These are phyloP conservation scores for Ia io DNA, from an alignment of 2,113 vertebrate species.

Conservation along the genomic window DNA sequence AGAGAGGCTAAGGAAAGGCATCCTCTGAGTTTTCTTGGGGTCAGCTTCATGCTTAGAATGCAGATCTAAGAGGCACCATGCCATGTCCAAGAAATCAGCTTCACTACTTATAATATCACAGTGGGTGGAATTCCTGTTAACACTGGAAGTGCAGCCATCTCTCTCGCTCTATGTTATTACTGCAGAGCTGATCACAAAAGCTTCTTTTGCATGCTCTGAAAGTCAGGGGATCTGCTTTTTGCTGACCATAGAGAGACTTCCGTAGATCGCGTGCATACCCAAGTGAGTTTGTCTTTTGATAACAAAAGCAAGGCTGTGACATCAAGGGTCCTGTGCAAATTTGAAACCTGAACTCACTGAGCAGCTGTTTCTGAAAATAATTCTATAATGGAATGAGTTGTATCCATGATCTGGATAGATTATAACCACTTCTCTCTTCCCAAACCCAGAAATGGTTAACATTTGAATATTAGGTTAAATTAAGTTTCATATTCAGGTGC, in stretches of 20 bases:
- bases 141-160: accelerated
- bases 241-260: not conserved
- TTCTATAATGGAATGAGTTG: not conserved
- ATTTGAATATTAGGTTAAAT: not conserved
- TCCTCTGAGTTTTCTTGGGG: not conserved
- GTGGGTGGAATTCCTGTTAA: not conserved
- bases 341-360: not conserved
- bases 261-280: not conserved
- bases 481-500: not conserved
- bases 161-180: not conserved
- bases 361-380: not conserved
- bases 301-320: not conserved
- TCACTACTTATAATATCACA: accelerated
- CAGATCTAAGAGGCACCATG: not conserved
- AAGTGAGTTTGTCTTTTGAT: not conserved
- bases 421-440: not conserved
- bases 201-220: not conserved
- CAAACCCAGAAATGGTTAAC: not conserved
- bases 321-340: not conserved
- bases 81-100: not conserved
- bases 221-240: not conserved
- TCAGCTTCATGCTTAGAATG: not conserved
- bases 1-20: not conserved
- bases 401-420: not conserved
- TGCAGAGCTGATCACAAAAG: not conserved